Conservation (phyloP, 2,888 invertebrate genomes). For the Mythimna pallens region DNA sequence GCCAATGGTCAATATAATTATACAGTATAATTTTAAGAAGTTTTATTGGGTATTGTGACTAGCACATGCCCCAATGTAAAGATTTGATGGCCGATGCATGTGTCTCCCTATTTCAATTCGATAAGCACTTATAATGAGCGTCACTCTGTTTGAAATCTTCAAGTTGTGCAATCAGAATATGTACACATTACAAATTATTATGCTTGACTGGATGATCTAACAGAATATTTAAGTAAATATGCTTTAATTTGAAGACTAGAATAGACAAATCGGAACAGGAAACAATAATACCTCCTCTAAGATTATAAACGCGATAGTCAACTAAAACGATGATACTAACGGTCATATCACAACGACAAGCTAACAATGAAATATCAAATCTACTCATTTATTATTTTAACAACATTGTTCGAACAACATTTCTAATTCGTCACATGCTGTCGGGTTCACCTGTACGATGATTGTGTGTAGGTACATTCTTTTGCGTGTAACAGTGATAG, state of each 20-base stretch:
- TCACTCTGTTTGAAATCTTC: conserved; percentile 62
- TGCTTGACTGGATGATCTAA: conserved; percentile 72
- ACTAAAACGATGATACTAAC: conserved; percentile 62
- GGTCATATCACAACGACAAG: conserved; percentile 62
- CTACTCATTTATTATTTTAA: conserved; percentile 32
- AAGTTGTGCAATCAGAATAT: conserved; percentile 86
- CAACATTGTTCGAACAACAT: conserved; percentile 38
- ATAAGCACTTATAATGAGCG: conserved; percentile 37
- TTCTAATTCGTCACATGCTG: conserved; percentile 27
- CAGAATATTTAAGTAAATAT: conserved; percentile 70
- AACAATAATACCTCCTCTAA: conserved; percentile 60
- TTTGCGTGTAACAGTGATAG: conserved; percentile 42
- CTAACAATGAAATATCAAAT: conserved; percentile 50
- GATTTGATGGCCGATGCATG: conserved; percentile 17
- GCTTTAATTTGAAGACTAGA: conserved; percentile 83
- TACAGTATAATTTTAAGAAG: conserved; percentile 27
- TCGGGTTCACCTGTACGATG: conserved; percentile 31
- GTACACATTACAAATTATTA: conserved; percentile 82
- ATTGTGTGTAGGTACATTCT: conserved; percentile 38
- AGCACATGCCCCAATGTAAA: conserved; percentile 35
- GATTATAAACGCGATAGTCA: conserved; percentile 59
- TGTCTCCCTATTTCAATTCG: conserved; percentile 38
- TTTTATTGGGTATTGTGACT: conserved; percentile 45
- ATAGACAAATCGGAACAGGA: conserved; percentile 70
- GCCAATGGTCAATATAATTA: conserved; percentile 29